A percentile compares a stretch with the other conserved stretches of the same genome.
Evolutionary conservation across 2,888 invertebrate species (phyloP).

Genomic region (Sarcophaga subvicina): DNA sequence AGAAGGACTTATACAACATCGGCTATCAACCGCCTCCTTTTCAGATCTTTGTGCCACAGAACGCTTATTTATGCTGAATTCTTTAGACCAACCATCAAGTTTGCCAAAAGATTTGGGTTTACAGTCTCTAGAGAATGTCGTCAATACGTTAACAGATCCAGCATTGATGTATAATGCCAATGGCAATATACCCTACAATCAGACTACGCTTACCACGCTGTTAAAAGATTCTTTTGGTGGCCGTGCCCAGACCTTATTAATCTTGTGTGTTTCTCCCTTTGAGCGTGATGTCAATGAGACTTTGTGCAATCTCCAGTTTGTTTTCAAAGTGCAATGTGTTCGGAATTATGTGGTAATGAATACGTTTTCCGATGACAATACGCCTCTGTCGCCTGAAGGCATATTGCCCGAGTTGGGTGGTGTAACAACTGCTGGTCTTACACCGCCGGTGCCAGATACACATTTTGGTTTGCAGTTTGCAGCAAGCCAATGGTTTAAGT

Average conservation of each 20-base stretch:
- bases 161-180: conserved; percentile 77
- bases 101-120: conserved; percentile 85
- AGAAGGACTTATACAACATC: conserved; percentile 87
- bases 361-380: conserved; percentile 86
- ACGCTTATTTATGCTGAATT: conserved; percentile 82
- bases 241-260: conserved; percentile 88
- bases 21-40: conserved; percentile 89
- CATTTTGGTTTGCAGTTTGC: conserved; percentile 90
- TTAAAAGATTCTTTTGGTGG: conserved; percentile 90
- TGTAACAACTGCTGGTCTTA: conserved; percentile 60
- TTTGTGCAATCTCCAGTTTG: conserved; percentile 86
- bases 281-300: conserved; percentile 87
- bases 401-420: conserved; percentile 66
- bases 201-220: conserved; percentile 87
- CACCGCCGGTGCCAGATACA: conserved; percentile 68
- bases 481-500: conserved; percentile 90
- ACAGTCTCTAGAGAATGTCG: conserved; percentile 86
- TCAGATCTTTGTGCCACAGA: conserved; percentile 86
- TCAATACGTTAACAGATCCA: conserved; percentile 84
- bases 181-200: conserved; percentile 82
- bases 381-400: conserved; percentile 82
- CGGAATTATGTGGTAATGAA: conserved; percentile 88
- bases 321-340: conserved; percentile 86
- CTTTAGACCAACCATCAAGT: conserved; percentile 82
- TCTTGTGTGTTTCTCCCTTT: conserved; percentile 88